A percentile compares a stretch with the other conserved stretches of the same genome.
Conservation (phyloP, 2,797 vertebrate genomes). For the Falco berigora region DNA sequence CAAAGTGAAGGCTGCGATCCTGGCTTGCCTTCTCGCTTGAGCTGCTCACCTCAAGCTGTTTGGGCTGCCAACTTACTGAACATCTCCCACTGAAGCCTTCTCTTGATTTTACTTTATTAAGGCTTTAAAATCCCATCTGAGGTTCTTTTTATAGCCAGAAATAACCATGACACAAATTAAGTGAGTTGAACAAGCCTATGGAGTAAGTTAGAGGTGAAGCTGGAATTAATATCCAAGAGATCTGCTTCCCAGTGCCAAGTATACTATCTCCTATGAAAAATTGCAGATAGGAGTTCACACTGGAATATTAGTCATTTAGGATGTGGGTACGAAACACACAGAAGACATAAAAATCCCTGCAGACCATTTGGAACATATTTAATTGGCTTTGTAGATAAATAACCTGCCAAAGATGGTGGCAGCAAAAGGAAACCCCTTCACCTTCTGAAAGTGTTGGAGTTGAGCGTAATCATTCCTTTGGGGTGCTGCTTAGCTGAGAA, state of each 20-base stretch:
- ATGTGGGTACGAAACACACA: neutral
- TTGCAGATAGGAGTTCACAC: neutral
- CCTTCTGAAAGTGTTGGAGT: neutral
- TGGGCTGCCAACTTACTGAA: neutral
- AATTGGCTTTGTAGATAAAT: neutral
- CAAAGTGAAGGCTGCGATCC: neutral
- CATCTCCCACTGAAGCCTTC: neutral
- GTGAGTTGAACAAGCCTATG: neutral
- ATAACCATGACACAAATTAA: neutral
- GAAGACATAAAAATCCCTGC: neutral
- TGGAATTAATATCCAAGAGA: neutral
- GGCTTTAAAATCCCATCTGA: neutral
- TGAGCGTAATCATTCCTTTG: neutral
- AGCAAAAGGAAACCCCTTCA: neutral
- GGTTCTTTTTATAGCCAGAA: neutral
- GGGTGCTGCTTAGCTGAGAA: neutral
- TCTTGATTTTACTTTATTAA: neutral
- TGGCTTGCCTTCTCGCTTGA: neutral
- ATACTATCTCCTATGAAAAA: neutral
- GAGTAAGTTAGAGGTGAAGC: neutral
- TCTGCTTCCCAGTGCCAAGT: neutral
- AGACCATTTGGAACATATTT: neutral
- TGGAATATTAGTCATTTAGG: neutral
- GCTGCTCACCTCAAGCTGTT: neutral
- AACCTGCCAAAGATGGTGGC: neutral